Base-by-base conservation (phyloP, 53 echinoderm and acorn worm species). In the Crossaster papposus region DNA sequence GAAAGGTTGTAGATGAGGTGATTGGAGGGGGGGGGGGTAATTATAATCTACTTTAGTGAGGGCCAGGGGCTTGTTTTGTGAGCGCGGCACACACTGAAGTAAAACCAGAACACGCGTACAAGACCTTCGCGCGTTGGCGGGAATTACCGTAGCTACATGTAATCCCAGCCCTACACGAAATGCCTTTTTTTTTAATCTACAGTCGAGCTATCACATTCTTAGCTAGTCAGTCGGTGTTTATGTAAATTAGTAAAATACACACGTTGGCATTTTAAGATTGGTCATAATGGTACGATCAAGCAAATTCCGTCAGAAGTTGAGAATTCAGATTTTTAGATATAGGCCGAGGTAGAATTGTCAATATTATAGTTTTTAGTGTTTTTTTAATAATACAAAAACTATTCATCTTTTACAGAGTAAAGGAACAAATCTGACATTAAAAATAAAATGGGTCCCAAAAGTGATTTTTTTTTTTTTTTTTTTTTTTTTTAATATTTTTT, bases 61-160 rank as follows among this genome's bases (percentile, higher is more conserved):
- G 9, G 83, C 68, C 70, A 38, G 83, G 32, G 65, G 70, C 83
- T 36, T 83, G 83, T 83, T n/a, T 83, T 83, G 83, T 29, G 65
- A 83, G 17, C 52, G 31, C 20, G 29, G 22, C 15, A 23, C 68
- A 68, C 28, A 23, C 17, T 7, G 68, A 23, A 4, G 22, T 44
- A 44, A 1, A 44, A 5, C 44, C 44, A 44, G 44, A n/a, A n/a
- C 44, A 44, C 44, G 44, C 44, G 1, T 44, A 44, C 44, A 5
- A 73, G 74, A 35, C 68, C 34, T 64, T 65, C 13, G 14, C 38
- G 36, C 68, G 17, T 70, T 50, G 70, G 82, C 36, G 12, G 33
- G 81, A 20, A 34, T 30, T 33, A n/a, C n/a, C n/a, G n/a, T 8
- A 34, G 55, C 58, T 14, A n/a, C n/a, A n/a, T n/a, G 55, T 81